Conservation (phyloP, 92 coral and sea anemone genomes). For the Paramuricea clavata region DNA sequence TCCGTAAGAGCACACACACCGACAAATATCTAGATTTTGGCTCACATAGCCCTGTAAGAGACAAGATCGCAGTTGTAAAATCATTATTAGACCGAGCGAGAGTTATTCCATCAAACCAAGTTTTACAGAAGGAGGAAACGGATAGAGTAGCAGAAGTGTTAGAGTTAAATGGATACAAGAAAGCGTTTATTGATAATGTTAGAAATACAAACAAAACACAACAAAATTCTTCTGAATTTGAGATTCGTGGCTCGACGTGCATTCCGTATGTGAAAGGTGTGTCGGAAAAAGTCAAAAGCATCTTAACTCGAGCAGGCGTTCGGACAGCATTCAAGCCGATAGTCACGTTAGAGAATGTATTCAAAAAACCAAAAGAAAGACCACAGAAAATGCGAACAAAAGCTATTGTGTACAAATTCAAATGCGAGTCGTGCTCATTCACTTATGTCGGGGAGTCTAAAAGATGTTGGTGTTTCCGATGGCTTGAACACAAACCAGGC, state of each 20-base stretch:
- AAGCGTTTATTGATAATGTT: neutral
- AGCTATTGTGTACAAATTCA: too few species aligned
- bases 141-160: neutral
- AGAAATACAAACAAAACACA: too few species aligned
- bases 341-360: neutral
- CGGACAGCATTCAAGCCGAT: neutral
- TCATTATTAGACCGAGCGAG: slow-evolving; percentile 26
- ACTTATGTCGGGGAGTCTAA: too few species aligned
- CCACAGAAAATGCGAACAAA: too few species aligned
- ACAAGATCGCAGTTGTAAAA: slow-evolving; percentile 38
- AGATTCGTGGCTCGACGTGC: neutral
- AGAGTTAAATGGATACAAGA: neutral
- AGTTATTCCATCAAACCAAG: slow-evolving; percentile 7
- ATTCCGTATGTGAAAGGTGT: neutral
- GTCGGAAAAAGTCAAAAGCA: neutral
- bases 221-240: neutral
- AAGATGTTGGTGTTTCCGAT: too few species aligned
- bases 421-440: too few species aligned
- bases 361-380: too few species aligned
- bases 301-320: neutral
- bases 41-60: slow-evolving; percentile 31
- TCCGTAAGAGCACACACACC: slow-evolving; percentile 33
- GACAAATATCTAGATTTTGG: slow-evolving; percentile 27
- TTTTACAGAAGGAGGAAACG: neutral
- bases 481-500: too few species aligned